Base-by-base conservation (phyloP, 2,888 invertebrate species). In the Oscheius sp. region DNA sequence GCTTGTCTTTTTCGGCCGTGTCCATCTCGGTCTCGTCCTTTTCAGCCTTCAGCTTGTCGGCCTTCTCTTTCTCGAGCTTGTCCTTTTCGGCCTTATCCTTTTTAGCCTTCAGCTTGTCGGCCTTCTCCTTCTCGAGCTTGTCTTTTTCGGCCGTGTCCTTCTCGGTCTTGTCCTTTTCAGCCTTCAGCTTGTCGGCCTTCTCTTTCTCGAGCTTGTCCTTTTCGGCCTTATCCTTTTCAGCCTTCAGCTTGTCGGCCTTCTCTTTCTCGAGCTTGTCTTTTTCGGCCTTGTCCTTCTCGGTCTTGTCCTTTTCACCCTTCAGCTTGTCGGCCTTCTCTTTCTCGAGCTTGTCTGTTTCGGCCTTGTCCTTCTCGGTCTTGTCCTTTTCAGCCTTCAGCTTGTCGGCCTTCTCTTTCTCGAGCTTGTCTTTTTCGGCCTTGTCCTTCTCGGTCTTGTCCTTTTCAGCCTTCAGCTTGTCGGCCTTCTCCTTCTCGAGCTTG, bases 31-130 rank as follows among this genome's bases (percentile, higher is more conserved):
- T n/a, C n/a, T n/a, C n/a, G n/a, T n/a, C n/a, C n/a, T n/a, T 65
- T 5, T 65, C 65, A 50, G 33, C 11, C 50, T 65, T 65, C 2
- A 13, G 29, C 32, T 65, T 65, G 4, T 48, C 65, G 21, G 65
- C 65, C 65, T 65, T 65, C 29, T 65, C 65, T 2, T 48, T 65
- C 65, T 65, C 65, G 48, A 47, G 42, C 48, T 63, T 63, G n/a
- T 63, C 63, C 29, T 63, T 63, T 9, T 63, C 63, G 33, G 51
- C 21, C 65, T 65, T 65, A 11, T 21, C 50, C 65, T 65, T 65
- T 29, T 65, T 50, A 29, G 50, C 32, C 65, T 65, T 65, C 48
- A 9, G 5, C 51, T 65, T 65, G 2, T 65, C 65, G 21, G 21
- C 21, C 55, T 55, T 55, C 21, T 55, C 55, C 55, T 55, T 55